Base-by-base conservation (phyloP, 2,113 vertebrate species). In the Suncus etruscus region DNA sequence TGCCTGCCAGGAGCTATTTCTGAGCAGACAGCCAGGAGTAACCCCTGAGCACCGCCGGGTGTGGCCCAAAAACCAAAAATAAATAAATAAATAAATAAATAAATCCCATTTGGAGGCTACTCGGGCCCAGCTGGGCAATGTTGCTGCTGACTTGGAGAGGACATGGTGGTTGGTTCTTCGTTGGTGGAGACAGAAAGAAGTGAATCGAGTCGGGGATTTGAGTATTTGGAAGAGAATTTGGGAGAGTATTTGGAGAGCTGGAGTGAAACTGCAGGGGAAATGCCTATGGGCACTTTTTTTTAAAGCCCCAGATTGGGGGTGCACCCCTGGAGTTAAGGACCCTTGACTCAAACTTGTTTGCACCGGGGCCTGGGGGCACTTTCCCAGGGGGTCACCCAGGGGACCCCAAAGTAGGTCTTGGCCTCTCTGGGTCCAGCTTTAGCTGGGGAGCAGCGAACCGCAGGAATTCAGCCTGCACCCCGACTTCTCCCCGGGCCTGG, bases 401-500 rank as follows among this genome's bases (percentile, higher is more conserved):
- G 39, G 18, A 72, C 50, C 69, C 47, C 66, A 82, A 83, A 50
- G 20, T 12, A 22, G 68, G 87, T 94, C 91, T 50, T 39, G 14
- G 27, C 58, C 78, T 70, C 22, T 27, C 54, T 70, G 24, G 39
- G 9, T 0, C 11, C 18, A 77, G 90, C 39, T 39, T 39, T 39
- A 39, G 86, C 75, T 81, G 1, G 3, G 12, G 84, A 92, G 73
- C 70, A 69, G 87, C 50, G 83, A 94, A 93, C 94, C 93, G 10
- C 94, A 95, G 94, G 95, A 96, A 96, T 96, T 91, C 85, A 65
- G 87, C 90, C 91, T 89, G 89, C 61, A 24, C 82, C 16, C 82
- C 7, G 81, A 73, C 94, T 89, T 92, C 66, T 89, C 85, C 51
- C 92, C 63, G 63, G 54, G 12, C 11, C 51, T 8, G 4, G 29